Evolutionary conservation across 2,888 invertebrate species (phyloP).

Genomic region (Tiliacea aurago): DNA sequence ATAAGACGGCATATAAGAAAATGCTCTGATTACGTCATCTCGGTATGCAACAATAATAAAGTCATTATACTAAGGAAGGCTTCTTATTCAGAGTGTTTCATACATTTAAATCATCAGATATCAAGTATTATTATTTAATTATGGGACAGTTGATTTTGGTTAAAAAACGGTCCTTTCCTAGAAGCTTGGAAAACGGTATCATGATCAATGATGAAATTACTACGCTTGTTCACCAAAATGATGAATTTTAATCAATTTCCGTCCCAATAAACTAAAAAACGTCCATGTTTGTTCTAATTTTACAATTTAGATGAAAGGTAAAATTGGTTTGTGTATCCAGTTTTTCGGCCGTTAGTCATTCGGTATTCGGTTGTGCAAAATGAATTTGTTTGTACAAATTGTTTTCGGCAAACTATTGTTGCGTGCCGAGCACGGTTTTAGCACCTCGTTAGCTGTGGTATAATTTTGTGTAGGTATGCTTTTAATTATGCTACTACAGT

Average conservation of each 20-base stretch:
- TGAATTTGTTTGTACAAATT: slow-evolving; percentile 53
- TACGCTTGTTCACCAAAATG: neutral
- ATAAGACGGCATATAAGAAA: neutral
- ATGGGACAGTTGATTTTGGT: neutral
- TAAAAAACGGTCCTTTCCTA: neutral
- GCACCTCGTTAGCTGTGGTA: slow-evolving; percentile 46
- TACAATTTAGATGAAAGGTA: neutral
- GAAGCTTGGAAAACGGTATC: too few species aligned
- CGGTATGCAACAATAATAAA: neutral
- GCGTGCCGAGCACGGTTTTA: slow-evolving; percentile 24
- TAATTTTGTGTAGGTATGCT: slow-evolving; percentile 3
- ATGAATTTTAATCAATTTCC: neutral
- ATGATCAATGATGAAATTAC: neutral
- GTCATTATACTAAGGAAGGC: neutral
- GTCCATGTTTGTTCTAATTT: slow-evolving; percentile 6
- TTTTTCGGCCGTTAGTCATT: slow-evolving; percentile 19
- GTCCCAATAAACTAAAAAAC: neutral
- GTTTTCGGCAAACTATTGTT: slow-evolving; percentile 44
- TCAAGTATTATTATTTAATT: neutral
- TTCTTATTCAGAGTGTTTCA: neutral
- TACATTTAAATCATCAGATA: neutral
- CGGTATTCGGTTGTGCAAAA: slow-evolving; percentile 32
- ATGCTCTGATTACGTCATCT: neutral
- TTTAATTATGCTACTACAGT: neutral
- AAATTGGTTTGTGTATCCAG: slow-evolving; percentile 6